phyloP scores from a whole-genome alignment of 92 coral and sea anemone genomes.

The Bergia sp. region DNA sequence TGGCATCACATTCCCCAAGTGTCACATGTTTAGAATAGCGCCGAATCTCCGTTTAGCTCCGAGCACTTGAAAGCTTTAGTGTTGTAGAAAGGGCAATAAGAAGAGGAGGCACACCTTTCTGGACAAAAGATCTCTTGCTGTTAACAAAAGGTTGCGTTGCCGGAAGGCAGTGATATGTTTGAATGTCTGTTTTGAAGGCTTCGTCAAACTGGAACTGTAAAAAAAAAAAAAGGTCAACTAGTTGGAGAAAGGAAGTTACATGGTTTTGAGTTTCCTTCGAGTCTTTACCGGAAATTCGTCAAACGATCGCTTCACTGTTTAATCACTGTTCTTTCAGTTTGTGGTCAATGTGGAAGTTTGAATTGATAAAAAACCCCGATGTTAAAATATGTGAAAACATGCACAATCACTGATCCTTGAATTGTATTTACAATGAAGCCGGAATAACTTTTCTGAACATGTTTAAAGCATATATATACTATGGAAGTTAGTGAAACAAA shows the following conservation, averaged over 20 bases:
- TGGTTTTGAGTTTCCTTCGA: neutral
- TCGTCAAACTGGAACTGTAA: neutral
- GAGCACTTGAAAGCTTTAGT: neutral
- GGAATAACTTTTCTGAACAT: neutral
- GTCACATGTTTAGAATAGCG: neutral
- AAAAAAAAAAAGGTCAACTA: neutral
- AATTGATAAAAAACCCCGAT: no score
- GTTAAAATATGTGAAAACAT: neutral
- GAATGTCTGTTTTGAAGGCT: neutral
- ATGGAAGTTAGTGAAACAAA: neutral
- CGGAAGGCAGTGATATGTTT: neutral
- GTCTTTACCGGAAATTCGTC: constrained; percentile 36
- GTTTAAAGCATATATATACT: no score
- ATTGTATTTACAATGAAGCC: no score
- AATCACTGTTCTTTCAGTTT: neutral
- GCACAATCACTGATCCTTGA: neutral
- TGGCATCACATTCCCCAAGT: neutral
- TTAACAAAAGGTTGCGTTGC: constrained; percentile 5
- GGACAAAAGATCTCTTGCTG: constrained; percentile 10
- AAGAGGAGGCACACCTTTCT: neutral
- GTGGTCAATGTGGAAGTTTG: neutral
- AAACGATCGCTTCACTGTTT: constrained; percentile 12
- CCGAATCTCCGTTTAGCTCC: constrained; percentile 21
- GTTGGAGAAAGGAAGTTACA: neutral
- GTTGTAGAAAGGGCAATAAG: neutral